A percentile compares a stretch with the other conserved stretches of the same genome.
These are phyloP conservation scores for Synanthedon vespiformis DNA, from an alignment of 2,888 invertebrate species.

Conservation along the genomic window DNA sequence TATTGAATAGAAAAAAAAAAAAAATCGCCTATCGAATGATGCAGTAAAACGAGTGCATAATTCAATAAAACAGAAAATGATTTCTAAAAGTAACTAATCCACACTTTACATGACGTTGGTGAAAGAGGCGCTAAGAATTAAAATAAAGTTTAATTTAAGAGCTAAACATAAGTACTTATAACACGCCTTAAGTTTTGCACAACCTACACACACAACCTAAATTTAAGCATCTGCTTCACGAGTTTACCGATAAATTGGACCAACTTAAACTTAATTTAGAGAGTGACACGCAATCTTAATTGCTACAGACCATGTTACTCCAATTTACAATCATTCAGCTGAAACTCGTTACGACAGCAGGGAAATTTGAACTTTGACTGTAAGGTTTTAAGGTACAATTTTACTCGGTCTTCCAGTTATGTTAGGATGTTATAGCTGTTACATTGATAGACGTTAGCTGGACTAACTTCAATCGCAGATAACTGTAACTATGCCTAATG, in stretches of 20 bases:
- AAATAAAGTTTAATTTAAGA: no score
- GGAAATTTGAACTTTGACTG: neutral
- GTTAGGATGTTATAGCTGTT: neutral
- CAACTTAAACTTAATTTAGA: conserved; percentile 1
- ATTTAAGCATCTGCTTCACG: neutral
- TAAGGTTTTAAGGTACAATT: neutral
- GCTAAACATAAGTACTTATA: no score
- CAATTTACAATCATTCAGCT: conserved; percentile 1
- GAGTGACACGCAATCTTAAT: conserved; percentile 1
- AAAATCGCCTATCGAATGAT: no score
- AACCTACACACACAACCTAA: neutral
- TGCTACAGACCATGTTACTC: conserved; percentile 1
- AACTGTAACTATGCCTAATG: no score
- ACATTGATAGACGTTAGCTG: no score
- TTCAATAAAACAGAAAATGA: no score
- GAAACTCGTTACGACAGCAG: neutral
- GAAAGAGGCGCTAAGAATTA: no score
- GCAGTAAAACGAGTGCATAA: no score
- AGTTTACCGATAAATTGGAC: conserved; percentile 1
- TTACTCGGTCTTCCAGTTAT: neutral
- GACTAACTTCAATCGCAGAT: no score
- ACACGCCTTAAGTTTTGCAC: neutral
- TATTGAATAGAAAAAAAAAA: no score
- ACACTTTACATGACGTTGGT: no score
- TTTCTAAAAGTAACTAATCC: no score